Conservation (phyloP, 2,888 invertebrate genomes). For the Phlogophora meticulosa region DNA sequence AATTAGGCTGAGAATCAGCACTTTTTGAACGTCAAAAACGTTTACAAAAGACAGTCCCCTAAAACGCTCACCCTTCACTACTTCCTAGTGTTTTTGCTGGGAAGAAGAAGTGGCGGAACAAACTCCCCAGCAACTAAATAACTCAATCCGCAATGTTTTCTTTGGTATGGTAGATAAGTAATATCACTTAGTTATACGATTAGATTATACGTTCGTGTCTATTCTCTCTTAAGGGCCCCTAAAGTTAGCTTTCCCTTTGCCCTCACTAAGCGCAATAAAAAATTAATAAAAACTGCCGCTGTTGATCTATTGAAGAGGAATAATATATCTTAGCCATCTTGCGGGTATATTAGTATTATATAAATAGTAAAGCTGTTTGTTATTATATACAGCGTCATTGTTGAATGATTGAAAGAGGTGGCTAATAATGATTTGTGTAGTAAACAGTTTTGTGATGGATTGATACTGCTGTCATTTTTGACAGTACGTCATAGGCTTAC, state of each 20-base stretch:
- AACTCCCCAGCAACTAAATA: too few relatives aligned
- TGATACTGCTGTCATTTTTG: neutral
- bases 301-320: neutral
- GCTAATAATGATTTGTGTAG: neutral
- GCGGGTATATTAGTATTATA: too few relatives aligned
- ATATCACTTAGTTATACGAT: neutral
- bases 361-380: neutral
- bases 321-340: neutral
- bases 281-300: neutral
- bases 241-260: neutral
- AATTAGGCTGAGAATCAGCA: too few relatives aligned
- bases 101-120: too few relatives aligned
- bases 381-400: neutral
- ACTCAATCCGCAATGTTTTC: too few relatives aligned
- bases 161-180: neutral
- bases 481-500: too few relatives aligned
- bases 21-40: too few relatives aligned
- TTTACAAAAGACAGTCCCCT: too few relatives aligned
- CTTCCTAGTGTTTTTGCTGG: too few relatives aligned
- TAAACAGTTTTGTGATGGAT: neutral
- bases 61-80: too few relatives aligned
- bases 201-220: neutral
- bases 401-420: neutral
- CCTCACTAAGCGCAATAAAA: neutral
- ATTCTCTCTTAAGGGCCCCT: neutral